Conservation (phyloP, 1,140 invertebrate genomes). For the Drosophila azteca region DNA sequence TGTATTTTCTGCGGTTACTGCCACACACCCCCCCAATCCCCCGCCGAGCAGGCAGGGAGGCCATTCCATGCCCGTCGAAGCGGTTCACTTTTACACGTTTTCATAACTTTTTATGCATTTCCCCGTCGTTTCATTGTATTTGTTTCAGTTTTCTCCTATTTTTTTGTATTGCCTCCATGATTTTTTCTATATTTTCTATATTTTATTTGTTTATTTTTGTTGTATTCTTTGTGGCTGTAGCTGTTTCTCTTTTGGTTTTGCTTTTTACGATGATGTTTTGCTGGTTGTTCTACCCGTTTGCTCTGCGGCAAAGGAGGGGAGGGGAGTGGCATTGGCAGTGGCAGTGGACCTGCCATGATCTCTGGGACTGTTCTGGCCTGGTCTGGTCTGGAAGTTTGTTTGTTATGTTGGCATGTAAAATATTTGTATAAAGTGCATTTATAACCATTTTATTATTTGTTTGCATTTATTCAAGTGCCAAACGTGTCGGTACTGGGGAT, state of each 20-base stretch:
- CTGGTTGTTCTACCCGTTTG: constrained; percentile 1
- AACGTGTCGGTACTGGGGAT: constrained; percentile 22
- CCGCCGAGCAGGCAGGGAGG: neutral
- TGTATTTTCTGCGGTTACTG: constrained; percentile 8
- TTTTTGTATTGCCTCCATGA: constrained; percentile 50
- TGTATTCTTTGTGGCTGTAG: neutral
- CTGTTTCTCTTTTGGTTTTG: constrained; percentile 28
- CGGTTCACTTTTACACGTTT: constrained; percentile 51
- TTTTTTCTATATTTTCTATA: constrained; percentile 54
- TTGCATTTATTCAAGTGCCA: constrained; percentile 54
- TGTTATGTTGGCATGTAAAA: constrained; percentile 56
- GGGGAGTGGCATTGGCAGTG: no score
- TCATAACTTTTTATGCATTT: constrained; percentile 74
- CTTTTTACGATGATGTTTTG: constrained; percentile 53
- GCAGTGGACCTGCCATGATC: no score
- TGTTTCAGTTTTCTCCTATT: constrained; percentile 24
- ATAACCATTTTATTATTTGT: constrained; percentile 66
- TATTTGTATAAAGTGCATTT: constrained; percentile 70
- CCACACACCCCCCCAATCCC: neutral
- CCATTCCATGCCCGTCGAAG: constrained; percentile 17
- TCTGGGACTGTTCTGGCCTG: constrained; percentile 18
- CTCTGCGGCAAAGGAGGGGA: no score
- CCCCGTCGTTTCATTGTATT: constrained; percentile 34
- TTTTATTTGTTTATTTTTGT: constrained; percentile 55
- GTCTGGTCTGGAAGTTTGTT: constrained; percentile 17